Conservation (phyloP, 2,113 vertebrate species). For the Diadophis punctatus region DNA sequence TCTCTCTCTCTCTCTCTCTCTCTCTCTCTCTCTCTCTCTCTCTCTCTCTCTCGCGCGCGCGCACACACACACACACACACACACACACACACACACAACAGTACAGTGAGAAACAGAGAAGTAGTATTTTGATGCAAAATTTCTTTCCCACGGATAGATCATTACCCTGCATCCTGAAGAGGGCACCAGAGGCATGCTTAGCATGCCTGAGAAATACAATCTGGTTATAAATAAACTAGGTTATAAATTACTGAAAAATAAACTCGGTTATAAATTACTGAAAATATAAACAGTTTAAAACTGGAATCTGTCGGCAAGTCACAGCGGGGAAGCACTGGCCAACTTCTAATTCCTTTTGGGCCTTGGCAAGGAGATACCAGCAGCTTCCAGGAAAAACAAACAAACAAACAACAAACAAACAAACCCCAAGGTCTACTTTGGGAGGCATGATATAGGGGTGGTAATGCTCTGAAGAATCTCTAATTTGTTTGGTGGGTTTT, state of each 20-base stretch:
- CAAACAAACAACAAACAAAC: too few relatives aligned
- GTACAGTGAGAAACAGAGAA: not conserved
- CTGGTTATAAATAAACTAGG: constrained; percentile 5
- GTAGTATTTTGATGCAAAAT: not conserved
- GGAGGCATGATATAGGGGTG: too few relatives aligned
- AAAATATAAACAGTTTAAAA: constrained; percentile 9
- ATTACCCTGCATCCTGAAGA: not conserved
- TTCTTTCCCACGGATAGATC: not conserved
- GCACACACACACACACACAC: too few relatives aligned
- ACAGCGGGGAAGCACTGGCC: not conserved
- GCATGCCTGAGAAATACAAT: not conserved
- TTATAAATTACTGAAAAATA: constrained; percentile 11
- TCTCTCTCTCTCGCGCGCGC: not conserved
- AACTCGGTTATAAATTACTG: not conserved
- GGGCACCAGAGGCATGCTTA: not conserved
- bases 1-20: not conserved
- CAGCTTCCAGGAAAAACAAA: not conserved
- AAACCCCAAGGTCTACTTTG: not conserved
- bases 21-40: not conserved
- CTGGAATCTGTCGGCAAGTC: constrained; percentile 7
- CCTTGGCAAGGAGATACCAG: not conserved
- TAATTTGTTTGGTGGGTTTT: not conserved
- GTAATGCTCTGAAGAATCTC: not conserved
- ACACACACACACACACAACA: too few relatives aligned
- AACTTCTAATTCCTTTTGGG: not conserved